Conservation (phyloP, 2,888 invertebrate species). For the Chorisops tibialis region DNA sequence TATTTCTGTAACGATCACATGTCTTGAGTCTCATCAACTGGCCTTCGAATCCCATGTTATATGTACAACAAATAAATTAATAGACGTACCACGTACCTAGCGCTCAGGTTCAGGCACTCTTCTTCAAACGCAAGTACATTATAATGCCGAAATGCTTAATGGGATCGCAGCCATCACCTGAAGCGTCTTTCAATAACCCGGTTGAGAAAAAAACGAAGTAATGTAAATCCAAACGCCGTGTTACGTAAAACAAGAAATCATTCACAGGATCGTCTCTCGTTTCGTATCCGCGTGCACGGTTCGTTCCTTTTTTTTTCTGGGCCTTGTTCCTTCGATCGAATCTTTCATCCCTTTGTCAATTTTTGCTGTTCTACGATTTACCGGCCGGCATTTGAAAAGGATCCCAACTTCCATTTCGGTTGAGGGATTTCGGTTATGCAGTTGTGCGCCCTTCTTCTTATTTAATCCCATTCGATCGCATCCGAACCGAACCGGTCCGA, state of each 20-base stretch:
- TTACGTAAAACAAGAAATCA: constrained; percentile 7
- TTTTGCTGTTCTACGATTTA: constrained; percentile 8
- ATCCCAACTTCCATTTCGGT: constrained; percentile 9
- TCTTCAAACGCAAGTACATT: too few relatives aligned
- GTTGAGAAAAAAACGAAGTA: neutral
- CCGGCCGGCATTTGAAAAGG: constrained; percentile 20
- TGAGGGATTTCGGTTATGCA: neutral
- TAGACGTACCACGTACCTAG: too few relatives aligned
- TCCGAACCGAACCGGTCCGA: constrained; percentile 20
- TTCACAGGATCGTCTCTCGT: constrained; percentile 13
- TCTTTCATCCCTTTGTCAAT: constrained; percentile 24
- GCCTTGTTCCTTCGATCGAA: constrained; percentile 5
- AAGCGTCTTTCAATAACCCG: too few relatives aligned
- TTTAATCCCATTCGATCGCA: constrained; percentile 16
- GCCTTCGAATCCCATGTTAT: too few relatives aligned
- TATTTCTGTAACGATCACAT: too few relatives aligned
- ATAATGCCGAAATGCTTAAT: too few relatives aligned
- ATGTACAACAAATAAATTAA: too few relatives aligned
- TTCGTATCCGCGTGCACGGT: neutral
- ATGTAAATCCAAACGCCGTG: constrained; percentile 8
- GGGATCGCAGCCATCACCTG: too few relatives aligned
- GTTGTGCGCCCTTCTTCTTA: constrained; percentile 8
- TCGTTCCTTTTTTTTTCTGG: neutral
- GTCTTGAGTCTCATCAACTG: too few relatives aligned
- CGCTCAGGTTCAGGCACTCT: too few relatives aligned